Evolutionary conservation across 2,113 vertebrate genomes (phyloP).

Genomic region (Edolisoma coerulescens): DNA sequence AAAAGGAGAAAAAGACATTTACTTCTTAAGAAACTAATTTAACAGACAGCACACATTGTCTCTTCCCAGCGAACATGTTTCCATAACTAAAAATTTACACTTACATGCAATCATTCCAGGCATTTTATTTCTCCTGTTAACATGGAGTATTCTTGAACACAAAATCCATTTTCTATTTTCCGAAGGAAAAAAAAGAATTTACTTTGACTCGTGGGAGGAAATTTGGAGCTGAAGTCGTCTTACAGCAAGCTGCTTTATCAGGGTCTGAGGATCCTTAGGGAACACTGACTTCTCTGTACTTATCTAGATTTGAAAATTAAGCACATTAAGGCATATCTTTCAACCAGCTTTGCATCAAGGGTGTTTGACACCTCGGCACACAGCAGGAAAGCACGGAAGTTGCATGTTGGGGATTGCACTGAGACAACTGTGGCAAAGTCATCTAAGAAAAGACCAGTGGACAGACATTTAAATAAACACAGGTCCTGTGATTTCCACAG

Average conservation of each 20-base stretch:
- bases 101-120: background rate
- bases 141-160: background rate
- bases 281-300: background rate
- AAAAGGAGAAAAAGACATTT: background rate
- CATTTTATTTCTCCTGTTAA: background rate
- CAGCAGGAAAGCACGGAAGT: background rate
- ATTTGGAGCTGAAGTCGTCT: background rate
- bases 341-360: background rate
- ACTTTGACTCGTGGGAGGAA: background rate
- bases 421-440: background rate
- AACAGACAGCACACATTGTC: background rate
- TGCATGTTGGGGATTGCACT: background rate
- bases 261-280: background rate
- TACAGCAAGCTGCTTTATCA: background rate
- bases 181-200: background rate
- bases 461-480: background rate
- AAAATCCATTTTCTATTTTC: background rate
- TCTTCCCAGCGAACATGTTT: background rate
- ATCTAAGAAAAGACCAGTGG: background rate
- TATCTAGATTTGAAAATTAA: background rate
- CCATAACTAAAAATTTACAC: background rate
- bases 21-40: background rate
- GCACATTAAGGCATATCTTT: background rate
- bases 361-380: background rate
- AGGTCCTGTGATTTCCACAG: background rate